Evolutionary conservation across 2,113 vertebrate genomes (phyloP).

Genomic region (Noturus placidus): DNA sequence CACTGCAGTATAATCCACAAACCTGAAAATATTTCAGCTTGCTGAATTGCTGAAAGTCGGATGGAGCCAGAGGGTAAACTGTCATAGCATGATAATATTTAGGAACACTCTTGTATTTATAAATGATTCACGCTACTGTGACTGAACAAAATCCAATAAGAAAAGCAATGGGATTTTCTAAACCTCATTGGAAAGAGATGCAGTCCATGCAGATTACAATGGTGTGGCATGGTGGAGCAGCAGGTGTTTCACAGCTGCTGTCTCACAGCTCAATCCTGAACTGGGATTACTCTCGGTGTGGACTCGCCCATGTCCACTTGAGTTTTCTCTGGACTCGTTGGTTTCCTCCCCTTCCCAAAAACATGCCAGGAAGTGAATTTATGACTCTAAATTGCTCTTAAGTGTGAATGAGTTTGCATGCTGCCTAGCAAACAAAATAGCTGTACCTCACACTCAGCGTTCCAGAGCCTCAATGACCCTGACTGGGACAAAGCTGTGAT

Average conservation of each 20-base stretch:
- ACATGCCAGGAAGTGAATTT: neutral
- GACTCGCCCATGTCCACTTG: neutral
- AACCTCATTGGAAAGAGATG: neutral
- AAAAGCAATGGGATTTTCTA: no score
- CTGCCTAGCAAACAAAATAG: neutral
- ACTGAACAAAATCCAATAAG: constrained; percentile 6
- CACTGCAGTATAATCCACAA: constrained; percentile 22
- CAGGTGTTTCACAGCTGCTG: neutral
- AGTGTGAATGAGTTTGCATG: neutral
- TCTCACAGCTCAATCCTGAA: neutral
- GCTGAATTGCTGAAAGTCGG: constrained; percentile 3
- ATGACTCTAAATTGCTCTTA: neutral
- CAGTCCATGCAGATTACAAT: neutral
- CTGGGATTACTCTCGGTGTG: neutral
- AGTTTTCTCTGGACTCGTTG: neutral
- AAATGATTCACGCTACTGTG: constrained; percentile 27
- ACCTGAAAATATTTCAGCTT: constrained; percentile 20
- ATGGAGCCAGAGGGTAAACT: constrained; percentile 31
- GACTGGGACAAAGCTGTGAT: neutral
- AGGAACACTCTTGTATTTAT: constrained; percentile 31
- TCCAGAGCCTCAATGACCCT: neutral
- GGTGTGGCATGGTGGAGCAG: neutral
- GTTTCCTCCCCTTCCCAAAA: neutral
- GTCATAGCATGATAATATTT: constrained; percentile 30
- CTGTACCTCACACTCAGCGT: neutral